Base-by-base conservation (phyloP, 2,113 vertebrate species). In the Aplodontia rufa region DNA sequence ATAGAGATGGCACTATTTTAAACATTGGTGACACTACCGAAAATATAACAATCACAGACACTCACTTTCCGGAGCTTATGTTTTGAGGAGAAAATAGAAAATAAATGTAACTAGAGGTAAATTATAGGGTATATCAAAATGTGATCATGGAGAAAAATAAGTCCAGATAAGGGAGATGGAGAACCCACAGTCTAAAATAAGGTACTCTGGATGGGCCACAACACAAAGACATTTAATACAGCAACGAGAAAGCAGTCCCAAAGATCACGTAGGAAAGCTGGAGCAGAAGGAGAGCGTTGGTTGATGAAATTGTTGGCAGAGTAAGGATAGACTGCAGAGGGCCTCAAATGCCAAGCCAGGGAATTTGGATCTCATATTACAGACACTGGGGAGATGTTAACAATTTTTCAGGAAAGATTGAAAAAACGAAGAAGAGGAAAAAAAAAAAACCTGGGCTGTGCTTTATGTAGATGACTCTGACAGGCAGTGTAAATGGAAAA, bases 311-410 rank as follows among this genome's bases (percentile, higher is more conserved):
- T 66, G 68, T 93, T 96, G 97, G 95, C 95, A 97, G 95, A 80
- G 42, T 51, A 51, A 91, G 72, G 72, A 93, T 35, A 93, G 81
- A 92, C 22, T 87, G 93, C 75, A 94, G 79, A 95, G 51, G 95
- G 72, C 89, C 94, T 95, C 94, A 96, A 92, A 94, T 80, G 91
- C 95, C 97, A 97, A 94, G 79, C 88, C 49, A 42, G 51, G 75
- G 82, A 96, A 82, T 94, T 89, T 95, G 91, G 89, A 96, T 84
- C 94, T 95, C 79, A 91, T 94, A 97, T 97, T 94, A 89, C n/a
- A 94, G 94, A 94, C 64, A 91, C 85, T 87, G n/a, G 49, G 88
- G 91, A 91, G 78, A 96, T 93, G 94, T 86, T 86, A 93, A 94
- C 66, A 35, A 88, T 92, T 97, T 96, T 90, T 84, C 53, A 96